A percentile compares a stretch with the other conserved stretches of the same genome.
Conservation (phyloP, 2,797 vertebrate species). For the Fundulus diaphanus region DNA sequence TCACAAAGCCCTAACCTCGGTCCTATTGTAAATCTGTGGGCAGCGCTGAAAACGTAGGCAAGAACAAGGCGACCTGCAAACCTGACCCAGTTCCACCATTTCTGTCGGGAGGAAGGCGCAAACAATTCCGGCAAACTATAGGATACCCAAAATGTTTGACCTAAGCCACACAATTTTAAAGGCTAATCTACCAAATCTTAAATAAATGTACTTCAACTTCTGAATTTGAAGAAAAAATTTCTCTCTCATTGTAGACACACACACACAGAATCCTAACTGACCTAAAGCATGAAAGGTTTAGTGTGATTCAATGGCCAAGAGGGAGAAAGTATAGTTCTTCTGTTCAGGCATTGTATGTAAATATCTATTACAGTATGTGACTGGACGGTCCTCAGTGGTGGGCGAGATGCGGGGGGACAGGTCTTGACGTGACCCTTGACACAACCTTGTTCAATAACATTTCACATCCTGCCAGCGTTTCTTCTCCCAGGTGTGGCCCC, state of each 20-base stretch:
- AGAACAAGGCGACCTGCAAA: background rate
- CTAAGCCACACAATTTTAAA: background rate
- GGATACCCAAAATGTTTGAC: background rate
- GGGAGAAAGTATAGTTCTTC: background rate
- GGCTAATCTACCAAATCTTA: background rate
- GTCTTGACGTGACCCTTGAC: constrained; percentile 63
- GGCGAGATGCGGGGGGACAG: constrained; percentile 49
- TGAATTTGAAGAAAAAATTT: background rate
- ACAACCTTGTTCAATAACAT: constrained; percentile 75
- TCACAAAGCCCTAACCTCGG: background rate
- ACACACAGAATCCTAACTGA: no score
- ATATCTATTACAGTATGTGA: background rate
- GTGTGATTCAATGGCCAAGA: background rate
- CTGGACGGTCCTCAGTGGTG: constrained; percentile 46
- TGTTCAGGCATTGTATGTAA: background rate
- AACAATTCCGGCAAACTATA: background rate
- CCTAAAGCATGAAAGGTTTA: no score
- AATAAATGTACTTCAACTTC: background rate
- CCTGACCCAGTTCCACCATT: background rate
- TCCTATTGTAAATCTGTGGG: background rate
- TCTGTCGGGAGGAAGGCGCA: background rate
- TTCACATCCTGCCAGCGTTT: constrained; percentile 73
- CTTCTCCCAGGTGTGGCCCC: constrained; percentile 75
- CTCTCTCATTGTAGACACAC: background rate
- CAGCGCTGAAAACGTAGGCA: background rate